A percentile compares a stretch with the other conserved stretches of the same genome.
phyloP scores from a whole-genome alignment of 2,888 invertebrate species.

The Geotrupes spiniger region DNA sequence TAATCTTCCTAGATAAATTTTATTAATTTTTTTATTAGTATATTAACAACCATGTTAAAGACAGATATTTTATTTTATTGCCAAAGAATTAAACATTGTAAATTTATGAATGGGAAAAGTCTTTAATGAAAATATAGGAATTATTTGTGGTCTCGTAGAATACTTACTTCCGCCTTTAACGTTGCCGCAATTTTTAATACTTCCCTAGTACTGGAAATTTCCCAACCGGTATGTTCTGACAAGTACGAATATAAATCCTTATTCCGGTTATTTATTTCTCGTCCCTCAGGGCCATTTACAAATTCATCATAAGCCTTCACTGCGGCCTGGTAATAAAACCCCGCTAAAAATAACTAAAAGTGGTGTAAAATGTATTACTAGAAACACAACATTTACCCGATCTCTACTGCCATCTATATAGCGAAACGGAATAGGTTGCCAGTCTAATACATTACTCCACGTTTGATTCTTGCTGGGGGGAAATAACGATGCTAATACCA shows the following conservation, averaged over 20 bases:
- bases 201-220: slow-evolving; percentile 55
- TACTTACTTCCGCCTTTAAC: slow-evolving; percentile 9
- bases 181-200: background rate
- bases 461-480: slow-evolving; percentile 10
- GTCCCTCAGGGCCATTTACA: no score
- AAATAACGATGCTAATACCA: slow-evolving; percentile 17
- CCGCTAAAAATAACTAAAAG: no score
- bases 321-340: no score
- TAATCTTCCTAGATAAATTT: slow-evolving; percentile 50
- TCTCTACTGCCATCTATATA: slow-evolving; percentile 8
- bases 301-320: no score
- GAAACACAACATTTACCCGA: background rate
- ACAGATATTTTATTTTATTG: no score
- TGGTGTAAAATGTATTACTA: background rate
- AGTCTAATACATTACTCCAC: slow-evolving; percentile 8
- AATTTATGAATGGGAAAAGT: no score
- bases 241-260: no score
- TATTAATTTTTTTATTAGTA: background rate
- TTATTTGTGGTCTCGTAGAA: background rate
- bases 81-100: no score
- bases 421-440: slow-evolving; percentile 16
- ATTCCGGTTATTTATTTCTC: no score
- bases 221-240: slow-evolving; percentile 53
- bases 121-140: background rate
- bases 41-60: no score